These are phyloP conservation scores for Eupithecia pulchellata DNA, from an alignment of 2,888 invertebrate species.

Conservation along the genomic window DNA sequence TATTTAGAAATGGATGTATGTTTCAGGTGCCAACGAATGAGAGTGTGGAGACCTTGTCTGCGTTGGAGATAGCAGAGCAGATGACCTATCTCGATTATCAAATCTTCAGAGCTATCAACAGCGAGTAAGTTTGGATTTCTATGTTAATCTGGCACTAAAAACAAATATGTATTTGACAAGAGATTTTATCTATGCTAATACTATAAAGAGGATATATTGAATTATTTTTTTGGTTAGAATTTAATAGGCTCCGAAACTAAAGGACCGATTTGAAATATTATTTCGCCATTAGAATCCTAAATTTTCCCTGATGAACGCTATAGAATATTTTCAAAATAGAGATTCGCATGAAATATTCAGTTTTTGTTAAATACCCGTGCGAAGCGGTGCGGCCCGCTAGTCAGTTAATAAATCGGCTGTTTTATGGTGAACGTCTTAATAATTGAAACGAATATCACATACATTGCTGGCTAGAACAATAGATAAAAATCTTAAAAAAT, in stretches of 20 bases:
- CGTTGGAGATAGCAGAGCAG: constrained; percentile 96
- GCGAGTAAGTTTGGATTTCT: constrained; percentile 90
- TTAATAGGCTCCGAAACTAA: no score
- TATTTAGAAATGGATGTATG: not conserved
- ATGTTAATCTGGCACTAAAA: not conserved
- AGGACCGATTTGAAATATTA: no score
- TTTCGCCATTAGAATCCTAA: no score
- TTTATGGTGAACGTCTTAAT: not conserved
- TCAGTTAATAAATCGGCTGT: not conserved
- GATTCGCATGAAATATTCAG: no score
- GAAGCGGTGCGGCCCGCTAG: no score
- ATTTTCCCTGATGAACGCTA: no score
- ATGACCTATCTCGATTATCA: constrained; percentile 96
- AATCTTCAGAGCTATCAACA: constrained; percentile 93
- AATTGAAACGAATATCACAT: not conserved
- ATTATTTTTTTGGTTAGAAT: no score
- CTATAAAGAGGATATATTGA: no score
- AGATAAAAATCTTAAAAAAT: no score
- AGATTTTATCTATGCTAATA: not conserved
- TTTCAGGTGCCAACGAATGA: constrained; percentile 91
- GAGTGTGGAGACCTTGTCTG: constrained; percentile 93
- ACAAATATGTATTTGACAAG: not conserved
- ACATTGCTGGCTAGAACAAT: no score
- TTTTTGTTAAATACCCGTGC: no score
- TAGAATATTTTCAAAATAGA: no score